Percentiles rank a stretch among this genome's conserved stretches.
These are phyloP conservation scores for Acronicta psi DNA, from an alignment of 2,888 invertebrate species.

Conservation along the genomic window DNA sequence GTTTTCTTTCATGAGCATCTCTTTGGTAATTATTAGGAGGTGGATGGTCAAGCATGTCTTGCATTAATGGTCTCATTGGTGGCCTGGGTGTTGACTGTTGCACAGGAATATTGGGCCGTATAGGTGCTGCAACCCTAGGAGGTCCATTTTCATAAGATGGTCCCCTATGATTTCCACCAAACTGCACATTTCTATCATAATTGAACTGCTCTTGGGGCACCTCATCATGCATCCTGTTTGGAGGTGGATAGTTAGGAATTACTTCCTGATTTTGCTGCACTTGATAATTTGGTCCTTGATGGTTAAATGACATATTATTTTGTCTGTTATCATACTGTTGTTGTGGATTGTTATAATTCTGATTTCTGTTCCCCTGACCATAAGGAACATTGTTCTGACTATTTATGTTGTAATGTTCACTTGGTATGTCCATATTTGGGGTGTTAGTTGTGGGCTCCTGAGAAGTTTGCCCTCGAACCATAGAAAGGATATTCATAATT, in stretches of 20 bases:
- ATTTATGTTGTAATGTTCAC: constrained; percentile 40
- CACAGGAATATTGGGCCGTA: constrained; percentile 55
- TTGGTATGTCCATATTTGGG: constrained; percentile 21
- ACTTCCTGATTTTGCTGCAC: constrained; percentile 56
- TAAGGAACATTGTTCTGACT: constrained; percentile 42
- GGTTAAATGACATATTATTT: constrained; percentile 59
- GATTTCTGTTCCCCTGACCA: constrained; percentile 65
- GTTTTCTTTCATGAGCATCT: constrained; percentile 41
- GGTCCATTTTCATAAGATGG: constrained; percentile 46
- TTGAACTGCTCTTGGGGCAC: constrained; percentile 60
- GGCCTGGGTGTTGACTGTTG: constrained; percentile 48
- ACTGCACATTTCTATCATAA: constrained; percentile 64
- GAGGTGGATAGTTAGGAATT: constrained; percentile 57
- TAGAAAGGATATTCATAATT: constrained; percentile 89
- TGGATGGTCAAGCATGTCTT: constrained; percentile 54
- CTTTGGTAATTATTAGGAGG: constrained; percentile 55
- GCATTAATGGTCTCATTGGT: constrained; percentile 48
- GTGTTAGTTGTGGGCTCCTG: constrained; percentile 44
- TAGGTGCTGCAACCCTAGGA: constrained; percentile 33
- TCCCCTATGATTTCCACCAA: constrained; percentile 42
- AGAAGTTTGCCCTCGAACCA: constrained; percentile 67
- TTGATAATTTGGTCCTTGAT: constrained; percentile 57
- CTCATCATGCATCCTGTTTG: constrained; percentile 58
- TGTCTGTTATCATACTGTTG: constrained; percentile 58
- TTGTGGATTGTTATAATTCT: constrained; percentile 58